phyloP scores from a whole-genome alignment of 1,140 invertebrate genomes.

The Magallana gigas region DNA sequence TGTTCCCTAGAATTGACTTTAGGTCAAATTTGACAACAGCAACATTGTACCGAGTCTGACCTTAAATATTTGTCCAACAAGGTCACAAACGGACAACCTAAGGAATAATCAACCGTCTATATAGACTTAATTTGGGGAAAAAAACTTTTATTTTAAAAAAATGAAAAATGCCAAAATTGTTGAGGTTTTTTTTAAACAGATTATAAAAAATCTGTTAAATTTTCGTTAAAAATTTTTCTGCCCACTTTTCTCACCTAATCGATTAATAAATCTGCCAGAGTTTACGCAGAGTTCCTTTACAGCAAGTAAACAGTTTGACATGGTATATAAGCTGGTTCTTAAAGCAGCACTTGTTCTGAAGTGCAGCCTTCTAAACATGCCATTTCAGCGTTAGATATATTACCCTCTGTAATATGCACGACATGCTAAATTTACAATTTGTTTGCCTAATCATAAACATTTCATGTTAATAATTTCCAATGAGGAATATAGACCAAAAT shows the following conservation, averaged over 20 bases:
- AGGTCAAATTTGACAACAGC: no score
- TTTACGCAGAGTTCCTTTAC: not conserved
- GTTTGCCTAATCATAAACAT: slow-evolving; percentile 21
- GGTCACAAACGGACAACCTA: no score
- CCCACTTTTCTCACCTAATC: not conserved
- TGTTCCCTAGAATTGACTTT: no score
- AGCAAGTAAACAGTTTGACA: slow-evolving; percentile 21
- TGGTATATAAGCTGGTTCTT: not conserved
- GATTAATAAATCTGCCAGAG: slow-evolving; percentile 27
- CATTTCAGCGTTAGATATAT: slow-evolving; percentile 9
- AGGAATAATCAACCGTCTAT: no score
- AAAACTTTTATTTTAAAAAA: no score
- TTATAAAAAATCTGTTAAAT: no score
- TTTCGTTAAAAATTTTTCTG: not conserved
- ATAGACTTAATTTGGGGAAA: no score
- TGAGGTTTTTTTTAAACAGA: no score
- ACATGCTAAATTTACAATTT: slow-evolving; percentile 31
- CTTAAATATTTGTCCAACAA: no score
- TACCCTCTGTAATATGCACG: slow-evolving; percentile 22
- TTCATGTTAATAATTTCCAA: slow-evolving; percentile 10
- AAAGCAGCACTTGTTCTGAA: slow-evolving; percentile 7
- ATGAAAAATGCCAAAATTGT: no score
- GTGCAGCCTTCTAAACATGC: slow-evolving; percentile 28
- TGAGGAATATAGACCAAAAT: not conserved
- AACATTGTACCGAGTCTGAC: no score